phyloP scores from a whole-genome alignment of 2,113 vertebrate species.

The Bubalus kerabau region DNA sequence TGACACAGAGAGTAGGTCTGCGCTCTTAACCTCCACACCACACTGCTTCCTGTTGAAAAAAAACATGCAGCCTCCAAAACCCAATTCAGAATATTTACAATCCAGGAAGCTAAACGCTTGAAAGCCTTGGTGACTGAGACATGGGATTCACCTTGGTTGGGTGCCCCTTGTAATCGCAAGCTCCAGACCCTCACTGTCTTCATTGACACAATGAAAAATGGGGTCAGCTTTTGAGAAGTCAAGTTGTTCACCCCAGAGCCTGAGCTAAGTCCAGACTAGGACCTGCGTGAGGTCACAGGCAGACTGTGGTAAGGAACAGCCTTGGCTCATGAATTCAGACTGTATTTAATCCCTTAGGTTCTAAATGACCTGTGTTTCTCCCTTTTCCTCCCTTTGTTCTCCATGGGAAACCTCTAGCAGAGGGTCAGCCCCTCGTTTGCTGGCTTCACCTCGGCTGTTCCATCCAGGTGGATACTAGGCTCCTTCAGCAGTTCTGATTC shows the following conservation, averaged over 20 bases:
- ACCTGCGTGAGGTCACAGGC: not conserved
- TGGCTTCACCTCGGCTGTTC: not conserved
- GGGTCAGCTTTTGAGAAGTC: not conserved
- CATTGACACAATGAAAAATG: accelerated
- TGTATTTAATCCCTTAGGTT: not conserved
- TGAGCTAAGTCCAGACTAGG: accelerated
- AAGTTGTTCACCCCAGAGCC: not conserved
- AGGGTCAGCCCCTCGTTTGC: not conserved
- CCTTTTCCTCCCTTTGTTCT: conserved; percentile 9
- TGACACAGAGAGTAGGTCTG: not conserved
- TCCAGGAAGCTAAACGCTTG: not conserved
- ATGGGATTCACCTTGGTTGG: accelerated
- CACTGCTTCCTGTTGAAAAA: not conserved
- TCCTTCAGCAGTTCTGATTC: not conserved
- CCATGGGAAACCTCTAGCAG: not conserved
- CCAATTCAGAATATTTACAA: not conserved
- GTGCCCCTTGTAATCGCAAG: not conserved
- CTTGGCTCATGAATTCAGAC: not conserved
- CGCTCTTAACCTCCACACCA: too few relatives aligned
- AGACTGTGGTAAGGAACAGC: not conserved
- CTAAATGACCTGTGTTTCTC: not conserved
- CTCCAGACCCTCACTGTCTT: not conserved
- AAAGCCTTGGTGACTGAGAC: not conserved
- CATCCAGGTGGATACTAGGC: not conserved
- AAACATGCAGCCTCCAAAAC: not conserved